These are phyloP conservation scores for Microchirus variegatus DNA, from an alignment of 2,797 vertebrate species.

Conservation along the genomic window DNA sequence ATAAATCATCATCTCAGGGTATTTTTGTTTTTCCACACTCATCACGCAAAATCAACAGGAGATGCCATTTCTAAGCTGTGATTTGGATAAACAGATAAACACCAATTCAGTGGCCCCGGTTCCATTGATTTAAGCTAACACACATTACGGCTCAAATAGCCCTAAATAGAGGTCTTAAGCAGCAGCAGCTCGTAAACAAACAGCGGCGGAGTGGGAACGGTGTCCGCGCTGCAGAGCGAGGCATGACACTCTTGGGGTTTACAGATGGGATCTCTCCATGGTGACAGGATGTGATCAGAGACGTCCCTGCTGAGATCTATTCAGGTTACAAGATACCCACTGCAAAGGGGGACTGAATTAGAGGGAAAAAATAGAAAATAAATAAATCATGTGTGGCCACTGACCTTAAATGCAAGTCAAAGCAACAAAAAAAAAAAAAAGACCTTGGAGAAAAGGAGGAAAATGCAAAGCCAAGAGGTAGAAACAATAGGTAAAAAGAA, in stretches of 20 bases:
- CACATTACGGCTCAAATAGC: conserved; percentile 75
- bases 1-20: conserved; percentile 25
- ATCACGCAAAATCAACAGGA: conserved; percentile 39
- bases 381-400: conserved; percentile 19
- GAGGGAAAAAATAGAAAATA: conserved; percentile 2
- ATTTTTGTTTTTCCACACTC: conserved; percentile 32
- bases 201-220: conserved; percentile 79
- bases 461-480: conserved; percentile 2
- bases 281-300: conserved; percentile 78
- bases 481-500: not conserved
- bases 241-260: conserved; percentile 75
- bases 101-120: conserved; percentile 60
- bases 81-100: conserved; percentile 62
- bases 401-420: conserved; percentile 62
- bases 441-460: conserved; percentile 59
- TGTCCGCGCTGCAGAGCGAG: conserved; percentile 60
- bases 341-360: conserved; percentile 40
- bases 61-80: conserved; percentile 44
- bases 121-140: conserved; percentile 73
- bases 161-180: conserved; percentile 77
- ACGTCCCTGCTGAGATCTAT: conserved; percentile 78
- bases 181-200: conserved; percentile 79
- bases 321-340: conserved; percentile 71
- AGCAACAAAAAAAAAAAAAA: conserved; percentile 25
- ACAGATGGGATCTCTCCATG: conserved; percentile 74